Conservation (phyloP, 2,113 vertebrate genomes). For the Jacana jacana region DNA sequence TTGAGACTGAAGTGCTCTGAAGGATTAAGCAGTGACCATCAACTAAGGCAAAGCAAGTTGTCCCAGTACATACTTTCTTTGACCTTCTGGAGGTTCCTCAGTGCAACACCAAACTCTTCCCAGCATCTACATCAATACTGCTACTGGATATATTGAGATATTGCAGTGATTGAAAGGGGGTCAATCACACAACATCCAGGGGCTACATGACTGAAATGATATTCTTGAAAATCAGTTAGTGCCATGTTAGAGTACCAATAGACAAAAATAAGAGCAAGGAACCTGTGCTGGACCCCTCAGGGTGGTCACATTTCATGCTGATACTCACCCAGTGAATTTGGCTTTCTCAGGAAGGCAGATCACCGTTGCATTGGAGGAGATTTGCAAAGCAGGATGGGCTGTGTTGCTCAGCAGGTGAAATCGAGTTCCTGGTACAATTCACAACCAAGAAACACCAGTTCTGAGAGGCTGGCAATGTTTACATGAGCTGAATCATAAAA, state of each 20-base stretch:
- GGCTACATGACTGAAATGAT: neutral
- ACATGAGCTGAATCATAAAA: neutral
- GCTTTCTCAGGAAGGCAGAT: conserved; percentile 78
- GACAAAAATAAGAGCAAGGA: neutral
- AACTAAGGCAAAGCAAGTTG: neutral
- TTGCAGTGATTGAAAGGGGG: neutral
- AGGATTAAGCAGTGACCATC: neutral
- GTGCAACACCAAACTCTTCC: neutral
- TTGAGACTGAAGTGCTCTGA: neutral
- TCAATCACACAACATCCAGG: neutral
- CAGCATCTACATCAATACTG: neutral
- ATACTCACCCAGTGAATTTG: conserved; percentile 79
- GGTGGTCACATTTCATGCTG: neutral
- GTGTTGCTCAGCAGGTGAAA: conserved; percentile 86
- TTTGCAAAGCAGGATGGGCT: conserved; percentile 82
- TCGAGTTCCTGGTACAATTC: conserved; percentile 80
- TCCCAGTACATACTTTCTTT: neutral
- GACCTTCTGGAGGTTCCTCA: neutral
- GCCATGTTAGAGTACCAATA: neutral
- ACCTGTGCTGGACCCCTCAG: neutral
- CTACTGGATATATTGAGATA: neutral
- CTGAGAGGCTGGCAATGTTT: neutral
- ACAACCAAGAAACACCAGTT: neutral
- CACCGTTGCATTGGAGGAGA: conserved; percentile 81
- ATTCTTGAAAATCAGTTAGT: neutral